These are phyloP conservation scores for Agrotis ipsilon DNA, from an alignment of 2,888 invertebrate genomes.

Conservation along the genomic window DNA sequence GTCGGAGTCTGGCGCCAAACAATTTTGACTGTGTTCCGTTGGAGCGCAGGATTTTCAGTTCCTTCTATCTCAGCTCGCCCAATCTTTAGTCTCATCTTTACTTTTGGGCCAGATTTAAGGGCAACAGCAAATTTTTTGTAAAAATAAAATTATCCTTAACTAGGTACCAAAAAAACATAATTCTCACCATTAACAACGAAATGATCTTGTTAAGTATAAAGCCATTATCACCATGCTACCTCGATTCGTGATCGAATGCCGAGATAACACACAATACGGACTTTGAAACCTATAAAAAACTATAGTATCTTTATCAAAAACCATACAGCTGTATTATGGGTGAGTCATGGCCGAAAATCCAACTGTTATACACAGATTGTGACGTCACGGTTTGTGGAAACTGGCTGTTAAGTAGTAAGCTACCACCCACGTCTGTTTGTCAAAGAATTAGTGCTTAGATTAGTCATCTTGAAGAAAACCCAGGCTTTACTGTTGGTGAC, in stretches of 20 bases:
- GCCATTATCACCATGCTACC: slow-evolving; percentile 14
- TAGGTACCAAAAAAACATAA: too few species aligned
- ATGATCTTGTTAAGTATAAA: slow-evolving; percentile 25
- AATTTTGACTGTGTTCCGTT: too few species aligned
- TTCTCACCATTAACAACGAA: neutral
- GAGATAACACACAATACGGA: slow-evolving; percentile 39
- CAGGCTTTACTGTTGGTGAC: neutral
- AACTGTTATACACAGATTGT: slow-evolving; percentile 19
- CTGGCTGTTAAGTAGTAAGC: slow-evolving; percentile 10
- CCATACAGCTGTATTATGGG: slow-evolving; percentile 17
- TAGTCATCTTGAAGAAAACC: slow-evolving; percentile 48
- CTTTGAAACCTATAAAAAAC: slow-evolving; percentile 46
- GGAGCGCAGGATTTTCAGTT: too few species aligned
- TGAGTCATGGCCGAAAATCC: slow-evolving; percentile 57
- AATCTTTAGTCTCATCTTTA: too few species aligned
- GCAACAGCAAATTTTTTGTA: too few species aligned
- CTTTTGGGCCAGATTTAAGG: too few species aligned
- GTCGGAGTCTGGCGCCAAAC: too few species aligned
- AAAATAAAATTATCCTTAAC: too few species aligned
- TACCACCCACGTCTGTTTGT: slow-evolving; percentile 21
- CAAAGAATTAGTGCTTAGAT: slow-evolving; percentile 29
- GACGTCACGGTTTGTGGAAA: slow-evolving; percentile 58
- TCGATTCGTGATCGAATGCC: slow-evolving; percentile 33
- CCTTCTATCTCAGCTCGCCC: too few species aligned
- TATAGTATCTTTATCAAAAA: slow-evolving; percentile 33